Percentiles rank a stretch among this genome's conserved stretches.
phyloP scores from a whole-genome alignment of 1,140 invertebrate species.

The Dendroctonus valens region DNA sequence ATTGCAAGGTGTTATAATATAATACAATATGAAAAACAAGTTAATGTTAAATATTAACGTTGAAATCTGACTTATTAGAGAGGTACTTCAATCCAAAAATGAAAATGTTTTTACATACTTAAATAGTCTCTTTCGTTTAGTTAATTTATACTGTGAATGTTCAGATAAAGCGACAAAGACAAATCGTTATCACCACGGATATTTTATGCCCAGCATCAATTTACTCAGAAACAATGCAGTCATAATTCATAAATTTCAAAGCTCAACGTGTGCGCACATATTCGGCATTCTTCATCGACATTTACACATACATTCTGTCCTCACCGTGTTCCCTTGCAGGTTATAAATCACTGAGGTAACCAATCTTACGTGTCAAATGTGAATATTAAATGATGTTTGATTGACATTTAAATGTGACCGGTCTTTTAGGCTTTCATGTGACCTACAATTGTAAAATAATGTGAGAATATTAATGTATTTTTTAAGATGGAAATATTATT shows the following conservation, averaged over 20 bases:
- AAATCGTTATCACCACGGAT: slow-evolving; percentile 1
- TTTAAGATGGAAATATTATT: slow-evolving; percentile 17
- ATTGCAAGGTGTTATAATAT: no score
- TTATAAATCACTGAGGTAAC: slow-evolving; percentile 46
- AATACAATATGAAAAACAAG: no score
- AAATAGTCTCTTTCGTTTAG: no score
- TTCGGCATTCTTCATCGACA: slow-evolving; percentile 23
- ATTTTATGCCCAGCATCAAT: neutral
- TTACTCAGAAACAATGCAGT: slow-evolving; percentile 4
- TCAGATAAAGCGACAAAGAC: neutral
- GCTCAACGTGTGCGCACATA: neutral
- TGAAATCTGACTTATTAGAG: no score
- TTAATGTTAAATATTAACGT: no score
- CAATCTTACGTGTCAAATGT: slow-evolving; percentile 47
- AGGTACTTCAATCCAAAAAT: no score
- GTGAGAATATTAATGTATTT: slow-evolving; percentile 30
- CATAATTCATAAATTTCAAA: slow-evolving; percentile 16
- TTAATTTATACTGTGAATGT: no score
- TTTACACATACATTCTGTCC: slow-evolving; percentile 45
- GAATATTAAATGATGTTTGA: slow-evolving; percentile 47
- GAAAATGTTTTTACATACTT: no score
- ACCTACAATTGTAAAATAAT: slow-evolving; percentile 27
- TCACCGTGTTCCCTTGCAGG: slow-evolving; percentile 37
- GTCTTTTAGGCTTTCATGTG: slow-evolving; percentile 27
- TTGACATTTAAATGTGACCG: slow-evolving; percentile 47